Evolutionary conservation across 1,140 invertebrate species (phyloP).

Genomic region (Solenopsis fugax): DNA sequence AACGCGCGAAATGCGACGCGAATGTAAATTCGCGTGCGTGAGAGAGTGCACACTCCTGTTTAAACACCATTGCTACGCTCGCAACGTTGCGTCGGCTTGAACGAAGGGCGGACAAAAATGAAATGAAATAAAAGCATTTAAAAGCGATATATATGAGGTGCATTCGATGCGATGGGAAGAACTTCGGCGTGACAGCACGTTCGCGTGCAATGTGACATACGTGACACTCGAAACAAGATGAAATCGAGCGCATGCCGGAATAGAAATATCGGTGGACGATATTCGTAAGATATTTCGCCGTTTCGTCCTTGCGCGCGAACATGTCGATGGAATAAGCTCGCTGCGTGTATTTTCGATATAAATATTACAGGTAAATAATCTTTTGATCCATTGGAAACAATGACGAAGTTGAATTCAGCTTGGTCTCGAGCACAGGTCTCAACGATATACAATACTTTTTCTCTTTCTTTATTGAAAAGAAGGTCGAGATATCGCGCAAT

Average conservation of each 20-base stretch:
- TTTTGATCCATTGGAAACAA: neutral
- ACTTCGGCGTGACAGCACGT: constrained; percentile 37
- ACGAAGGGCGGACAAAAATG: neutral
- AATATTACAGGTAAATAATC: neutral
- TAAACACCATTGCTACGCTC: constrained; percentile 12
- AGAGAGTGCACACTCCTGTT: constrained; percentile 12
- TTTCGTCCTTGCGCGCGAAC: neutral
- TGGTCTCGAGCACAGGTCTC: neutral
- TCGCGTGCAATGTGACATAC: constrained; percentile 43
- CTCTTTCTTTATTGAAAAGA: neutral
- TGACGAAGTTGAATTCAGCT: neutral
- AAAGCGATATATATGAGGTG: constrained; percentile 25
- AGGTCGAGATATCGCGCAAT: neutral
- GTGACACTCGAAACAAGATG: constrained; percentile 46
- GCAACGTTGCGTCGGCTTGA: neutral
- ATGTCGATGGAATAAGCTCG: neutral
- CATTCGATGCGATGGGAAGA: constrained; percentile 8
- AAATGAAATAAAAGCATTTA: constrained; percentile 29
- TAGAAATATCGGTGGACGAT: constrained; percentile 43
- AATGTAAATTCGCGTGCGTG: neutral
- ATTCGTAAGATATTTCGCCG: constrained; percentile 11
- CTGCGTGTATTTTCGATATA: neutral
- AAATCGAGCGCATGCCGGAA: constrained; percentile 44
- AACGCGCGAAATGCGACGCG: neutral
- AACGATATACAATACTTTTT: neutral